Base-by-base conservation (phyloP, 2,888 invertebrate genomes). In the Portevinia maculata region DNA sequence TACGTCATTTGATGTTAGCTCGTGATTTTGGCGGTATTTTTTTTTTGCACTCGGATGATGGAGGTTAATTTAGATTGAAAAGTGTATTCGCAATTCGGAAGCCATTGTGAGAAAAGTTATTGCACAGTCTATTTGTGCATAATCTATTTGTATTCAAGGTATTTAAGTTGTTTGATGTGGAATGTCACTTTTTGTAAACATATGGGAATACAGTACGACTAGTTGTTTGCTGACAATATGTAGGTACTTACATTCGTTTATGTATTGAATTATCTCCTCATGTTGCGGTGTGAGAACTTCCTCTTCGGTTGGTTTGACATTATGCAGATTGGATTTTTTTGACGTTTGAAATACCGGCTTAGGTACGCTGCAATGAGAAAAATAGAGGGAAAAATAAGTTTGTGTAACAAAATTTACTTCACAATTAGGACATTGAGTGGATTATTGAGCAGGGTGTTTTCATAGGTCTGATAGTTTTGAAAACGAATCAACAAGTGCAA, bases 261-360 rank as follows among this genome's bases (percentile, higher is more conserved):
- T 94, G 91, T 94, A 97, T 92, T 94, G 94, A 88, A 97, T 95
- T 85, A 97, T 94, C 92, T 96, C 96, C 89, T 96, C 96, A 89
- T 97, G 96, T 87, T 96, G 95, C 69, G 96, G 96, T 75, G 93
- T 93, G 84, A 94, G 92, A 57, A 91, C 91, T 89, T 94, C 93
- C 85, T 93, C 89, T 83, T 90, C 90, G 60, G 87, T 87, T 46
- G 88, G 88, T 60, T 88, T 88, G 6, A 67, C 67, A 59, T 86
- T 88, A 91, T 92, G 90, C 92, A 91, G 90, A 71, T 87, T 86
- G 59, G 88, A 86, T 78, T 89, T 90, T 85, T 87, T 89, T 79
- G 86, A 85, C 75, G 88, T 87, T 85, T 96, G 94, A 91, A 96
- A 97, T 86, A 95, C 94, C 86, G 96, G 96, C 89, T 95, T 95